These are phyloP conservation scores for Acyrthosiphon pisum DNA, from an alignment of 1,140 invertebrate species.

Conservation along the genomic window DNA sequence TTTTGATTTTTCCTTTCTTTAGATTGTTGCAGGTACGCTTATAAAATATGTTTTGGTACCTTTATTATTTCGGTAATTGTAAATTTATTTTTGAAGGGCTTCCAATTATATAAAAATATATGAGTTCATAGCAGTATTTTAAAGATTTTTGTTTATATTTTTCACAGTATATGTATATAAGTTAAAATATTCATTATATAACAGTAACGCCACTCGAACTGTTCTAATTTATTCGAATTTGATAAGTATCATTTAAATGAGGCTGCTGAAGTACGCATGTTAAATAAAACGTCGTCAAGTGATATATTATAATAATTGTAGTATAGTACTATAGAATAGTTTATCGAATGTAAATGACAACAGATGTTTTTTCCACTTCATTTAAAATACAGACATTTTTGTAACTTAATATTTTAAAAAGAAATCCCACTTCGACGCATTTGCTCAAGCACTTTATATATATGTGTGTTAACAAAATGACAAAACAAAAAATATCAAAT, in stretches of 20 bases:
- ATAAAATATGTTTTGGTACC: too few species aligned
- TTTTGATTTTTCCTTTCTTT: neutral
- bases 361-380: conserved; percentile 19
- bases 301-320: neutral
- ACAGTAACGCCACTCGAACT: neutral
- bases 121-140: neutral
- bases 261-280: neutral
- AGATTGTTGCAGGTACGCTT: neutral
- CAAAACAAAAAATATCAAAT: neutral
- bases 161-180: neutral
- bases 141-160: neutral
- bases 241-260: neutral
- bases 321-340: neutral
- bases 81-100: too few species aligned
- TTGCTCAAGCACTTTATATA: neutral
- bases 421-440: neutral
- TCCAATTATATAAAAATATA: neutral
- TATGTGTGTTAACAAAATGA: neutral
- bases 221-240: neutral
- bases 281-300: neutral
- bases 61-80: neutral
- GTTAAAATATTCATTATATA: neutral
- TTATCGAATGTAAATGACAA: neutral
- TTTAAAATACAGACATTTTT: neutral
- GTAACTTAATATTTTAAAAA: neutral